Evolutionary conservation across 1,140 invertebrate species (phyloP).

Genomic region (Neotoxoptera formosana): DNA sequence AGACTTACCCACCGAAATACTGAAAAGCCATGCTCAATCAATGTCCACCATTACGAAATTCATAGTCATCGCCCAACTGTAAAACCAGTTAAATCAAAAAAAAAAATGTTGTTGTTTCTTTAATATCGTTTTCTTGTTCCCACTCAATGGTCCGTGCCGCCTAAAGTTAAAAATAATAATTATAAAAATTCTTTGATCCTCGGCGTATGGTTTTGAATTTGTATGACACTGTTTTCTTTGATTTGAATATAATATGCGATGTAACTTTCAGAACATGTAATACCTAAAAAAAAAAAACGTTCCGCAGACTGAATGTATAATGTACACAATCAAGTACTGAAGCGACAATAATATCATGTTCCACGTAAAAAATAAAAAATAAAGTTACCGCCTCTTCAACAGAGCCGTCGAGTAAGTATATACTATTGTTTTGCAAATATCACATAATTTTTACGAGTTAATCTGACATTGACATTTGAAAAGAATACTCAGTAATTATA

Average conservation of each 20-base stretch:
- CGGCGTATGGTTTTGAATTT: not conserved
- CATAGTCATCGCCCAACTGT: not conserved
- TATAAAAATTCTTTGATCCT: not conserved
- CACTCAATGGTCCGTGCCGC: not conserved
- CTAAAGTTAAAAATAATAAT: not conserved
- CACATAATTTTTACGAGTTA: conserved; percentile 8
- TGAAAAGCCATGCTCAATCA: not conserved
- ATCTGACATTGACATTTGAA: conserved; percentile 33
- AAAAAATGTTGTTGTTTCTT: too few relatives aligned
- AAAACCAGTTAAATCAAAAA: not conserved
- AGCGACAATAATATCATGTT: not conserved
- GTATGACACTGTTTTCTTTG: not conserved
- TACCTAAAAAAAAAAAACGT: not conserved
- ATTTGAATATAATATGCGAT: not conserved
- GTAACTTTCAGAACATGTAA: not conserved
- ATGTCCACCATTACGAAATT: not conserved
- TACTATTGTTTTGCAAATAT: conserved; percentile 12
- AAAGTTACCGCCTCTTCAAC: not conserved
- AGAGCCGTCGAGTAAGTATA: not conserved
- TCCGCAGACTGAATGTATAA: not conserved
- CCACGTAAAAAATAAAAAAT: not conserved
- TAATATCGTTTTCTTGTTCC: too few relatives aligned
- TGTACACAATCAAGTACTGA: not conserved
- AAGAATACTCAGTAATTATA: not conserved
- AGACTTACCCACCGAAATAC: not conserved